phyloP scores from a whole-genome alignment of 1,140 invertebrate genomes.

The Drosophila sucinea region DNA sequence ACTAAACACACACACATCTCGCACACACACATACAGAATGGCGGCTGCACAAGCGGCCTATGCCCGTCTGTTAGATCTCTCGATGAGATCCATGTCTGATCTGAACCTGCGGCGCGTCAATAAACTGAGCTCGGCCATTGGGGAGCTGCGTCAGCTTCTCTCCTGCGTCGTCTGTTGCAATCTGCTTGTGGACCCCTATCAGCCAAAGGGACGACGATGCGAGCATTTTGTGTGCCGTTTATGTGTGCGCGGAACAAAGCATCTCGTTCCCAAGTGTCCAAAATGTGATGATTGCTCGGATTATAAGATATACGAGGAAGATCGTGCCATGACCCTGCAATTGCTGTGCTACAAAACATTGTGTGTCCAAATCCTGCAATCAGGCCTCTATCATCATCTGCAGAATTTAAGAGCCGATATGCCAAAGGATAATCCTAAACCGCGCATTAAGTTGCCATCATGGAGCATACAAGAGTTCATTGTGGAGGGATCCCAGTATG shows the following conservation, averaged over 20 bases:
- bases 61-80: conserved; percentile 41
- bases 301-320: conserved; percentile 89
- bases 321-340: conserved; percentile 90
- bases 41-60: conserved; percentile 50
- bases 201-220: conserved; percentile 90
- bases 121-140: conserved; percentile 92
- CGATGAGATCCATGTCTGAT: conserved; percentile 40
- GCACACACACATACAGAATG: conserved; percentile 21
- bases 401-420: conserved; percentile 19
- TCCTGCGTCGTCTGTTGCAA: conserved; percentile 95
- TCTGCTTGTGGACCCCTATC: conserved; percentile 91
- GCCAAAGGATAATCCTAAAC: conserved; percentile 3
- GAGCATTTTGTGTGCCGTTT: conserved; percentile 93
- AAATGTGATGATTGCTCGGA: conserved; percentile 92
- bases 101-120: conserved; percentile 88
- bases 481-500: conserved; percentile 90
- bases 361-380: conserved; percentile 91
- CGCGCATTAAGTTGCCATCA: conserved; percentile 81
- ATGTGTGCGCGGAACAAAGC: conserved; percentile 93
- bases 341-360: conserved; percentile 94
- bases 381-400: conserved; percentile 85
- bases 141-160: conserved; percentile 92
- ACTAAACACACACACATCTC: conserved; percentile 8
- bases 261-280: conserved; percentile 91
- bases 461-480: conserved; percentile 89